A percentile compares a stretch with the other conserved stretches of the same genome.
These are phyloP conservation scores for Osmoderma eremita DNA, from an alignment of 2,888 invertebrate genomes.

Conservation along the genomic window DNA sequence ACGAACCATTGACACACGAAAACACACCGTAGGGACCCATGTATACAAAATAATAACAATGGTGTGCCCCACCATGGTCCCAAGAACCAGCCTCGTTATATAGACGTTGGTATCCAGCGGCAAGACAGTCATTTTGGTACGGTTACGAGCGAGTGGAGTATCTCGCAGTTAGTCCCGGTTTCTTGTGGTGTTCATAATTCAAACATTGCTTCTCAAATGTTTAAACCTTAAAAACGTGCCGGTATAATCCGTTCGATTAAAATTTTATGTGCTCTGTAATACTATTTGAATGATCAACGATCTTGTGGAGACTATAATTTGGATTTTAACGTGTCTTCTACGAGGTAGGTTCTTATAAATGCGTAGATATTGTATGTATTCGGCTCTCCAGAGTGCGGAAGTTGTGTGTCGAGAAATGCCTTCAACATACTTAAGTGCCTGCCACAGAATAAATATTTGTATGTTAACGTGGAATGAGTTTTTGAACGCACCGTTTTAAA, in stretches of 20 bases:
- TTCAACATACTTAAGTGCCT: slow-evolving; percentile 33
- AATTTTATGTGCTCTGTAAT: slow-evolving; percentile 10
- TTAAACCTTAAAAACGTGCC: neutral
- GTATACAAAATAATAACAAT: slow-evolving; percentile 42
- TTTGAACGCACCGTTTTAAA: slow-evolving; percentile 4
- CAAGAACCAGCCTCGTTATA: slow-evolving; percentile 43
- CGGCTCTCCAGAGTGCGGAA: neutral
- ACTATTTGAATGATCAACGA: neutral
- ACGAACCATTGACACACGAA: slow-evolving; percentile 37
- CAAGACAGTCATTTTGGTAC: slow-evolving; percentile 44
- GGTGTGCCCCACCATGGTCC: slow-evolving; percentile 41
- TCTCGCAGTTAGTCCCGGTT: slow-evolving; percentile 1
- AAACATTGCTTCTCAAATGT: neutral
- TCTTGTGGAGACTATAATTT: slow-evolving; percentile 10
- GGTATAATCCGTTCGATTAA: neutral
- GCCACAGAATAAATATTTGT: slow-evolving; percentile 28
- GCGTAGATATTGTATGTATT: neutral
- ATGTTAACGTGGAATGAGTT: neutral
- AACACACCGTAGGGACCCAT: slow-evolving; percentile 32
- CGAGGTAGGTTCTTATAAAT: slow-evolving; percentile 21
- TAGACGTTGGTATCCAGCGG: slow-evolving; percentile 43
- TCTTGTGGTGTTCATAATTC: neutral
- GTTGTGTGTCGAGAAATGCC: slow-evolving; percentile 17
- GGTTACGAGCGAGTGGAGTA: slow-evolving; percentile 32
- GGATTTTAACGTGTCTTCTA: slow-evolving; percentile 7